phyloP scores from a whole-genome alignment of 2,113 vertebrate species.

The Tinamus guttatus region DNA sequence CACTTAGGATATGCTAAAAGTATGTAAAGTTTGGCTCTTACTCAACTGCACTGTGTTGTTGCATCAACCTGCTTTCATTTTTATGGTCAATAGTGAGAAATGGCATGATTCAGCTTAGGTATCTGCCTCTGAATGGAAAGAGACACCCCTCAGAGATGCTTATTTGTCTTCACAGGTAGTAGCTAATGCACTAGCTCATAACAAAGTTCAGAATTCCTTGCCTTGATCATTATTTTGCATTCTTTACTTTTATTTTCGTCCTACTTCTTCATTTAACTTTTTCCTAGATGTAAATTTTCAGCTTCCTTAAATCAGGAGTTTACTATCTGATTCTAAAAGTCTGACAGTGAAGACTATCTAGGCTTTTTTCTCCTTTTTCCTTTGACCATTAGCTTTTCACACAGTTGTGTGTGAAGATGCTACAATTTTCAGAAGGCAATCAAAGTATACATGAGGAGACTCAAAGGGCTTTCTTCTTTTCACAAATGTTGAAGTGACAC shows the following conservation, averaged over 20 bases:
- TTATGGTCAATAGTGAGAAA: background rate
- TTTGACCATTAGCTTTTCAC: background rate
- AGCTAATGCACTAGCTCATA: background rate
- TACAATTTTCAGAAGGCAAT: conserved; percentile 29
- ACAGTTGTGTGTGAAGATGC: background rate
- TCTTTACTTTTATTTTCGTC: background rate
- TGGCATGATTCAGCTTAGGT: background rate
- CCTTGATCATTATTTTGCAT: background rate
- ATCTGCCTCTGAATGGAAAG: background rate
- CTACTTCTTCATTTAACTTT: background rate
- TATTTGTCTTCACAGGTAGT: background rate
- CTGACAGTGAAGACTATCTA: background rate
- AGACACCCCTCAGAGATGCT: background rate
- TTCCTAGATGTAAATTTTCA: background rate
- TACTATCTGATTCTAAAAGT: background rate
- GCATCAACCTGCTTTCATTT: background rate
- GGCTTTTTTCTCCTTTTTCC: background rate
- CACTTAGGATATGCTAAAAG: too few relatives aligned
- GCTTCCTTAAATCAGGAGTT: background rate
- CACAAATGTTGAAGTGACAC: background rate
- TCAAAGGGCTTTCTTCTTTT: background rate
- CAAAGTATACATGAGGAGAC: conserved; percentile 17
- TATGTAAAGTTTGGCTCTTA: too few relatives aligned
- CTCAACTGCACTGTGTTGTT: background rate
- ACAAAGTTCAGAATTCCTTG: background rate